Conservation (phyloP, 2,113 vertebrate species). For the Synodontis membranacea region DNA sequence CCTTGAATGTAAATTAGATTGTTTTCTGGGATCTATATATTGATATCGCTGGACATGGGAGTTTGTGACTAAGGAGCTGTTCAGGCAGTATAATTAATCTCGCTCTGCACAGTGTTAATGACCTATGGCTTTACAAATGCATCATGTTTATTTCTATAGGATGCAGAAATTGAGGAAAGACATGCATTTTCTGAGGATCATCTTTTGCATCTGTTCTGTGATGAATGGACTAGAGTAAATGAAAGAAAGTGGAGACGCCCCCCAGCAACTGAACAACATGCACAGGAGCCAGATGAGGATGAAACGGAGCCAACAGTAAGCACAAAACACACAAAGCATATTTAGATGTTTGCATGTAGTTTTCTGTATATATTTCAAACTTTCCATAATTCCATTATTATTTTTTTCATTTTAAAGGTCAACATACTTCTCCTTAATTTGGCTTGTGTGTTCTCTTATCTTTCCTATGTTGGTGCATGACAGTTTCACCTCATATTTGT, state of each 20-base stretch:
- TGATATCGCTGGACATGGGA: background rate
- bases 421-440: no score
- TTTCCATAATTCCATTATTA: no score
- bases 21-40: background rate
- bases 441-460: no score
- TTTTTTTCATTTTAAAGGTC: no score
- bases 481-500: no score
- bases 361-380: background rate
- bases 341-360: background rate
- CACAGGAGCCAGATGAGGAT: constrained; percentile 25
- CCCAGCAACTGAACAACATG: background rate
- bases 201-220: background rate
- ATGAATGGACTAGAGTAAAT: background rate
- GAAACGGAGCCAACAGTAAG: constrained; percentile 40
- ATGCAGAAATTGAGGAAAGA: background rate
- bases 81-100: background rate
- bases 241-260: background rate
- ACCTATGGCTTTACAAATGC: background rate
- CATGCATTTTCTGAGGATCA: background rate
- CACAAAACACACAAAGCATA: background rate
- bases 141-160: constrained; percentile 21
- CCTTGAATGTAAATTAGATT: background rate
- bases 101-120: background rate
- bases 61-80: background rate
- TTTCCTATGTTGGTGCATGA: no score